A percentile compares a stretch with the other conserved stretches of the same genome.
phyloP scores from a whole-genome alignment of 2,888 invertebrate genomes.

The Nephrocerus scutellatus region DNA sequence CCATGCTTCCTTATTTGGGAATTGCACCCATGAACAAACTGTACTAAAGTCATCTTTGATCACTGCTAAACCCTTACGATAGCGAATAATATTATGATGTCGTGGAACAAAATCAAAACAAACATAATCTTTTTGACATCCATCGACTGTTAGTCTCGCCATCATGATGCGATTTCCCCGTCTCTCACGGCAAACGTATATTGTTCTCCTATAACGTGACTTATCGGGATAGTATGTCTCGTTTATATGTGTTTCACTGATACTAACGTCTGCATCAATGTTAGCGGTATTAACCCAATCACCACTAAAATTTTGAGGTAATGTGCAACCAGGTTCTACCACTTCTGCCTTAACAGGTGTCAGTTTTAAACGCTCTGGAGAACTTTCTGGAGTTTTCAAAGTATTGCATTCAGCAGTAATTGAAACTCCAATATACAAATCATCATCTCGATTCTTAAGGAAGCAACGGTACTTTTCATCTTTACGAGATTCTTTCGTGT shows the following conservation, averaged over 20 bases:
- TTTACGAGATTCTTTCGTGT: conserved; percentile 90
- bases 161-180: conserved; percentile 88
- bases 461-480: conserved; percentile 94
- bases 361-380: conserved; percentile 79
- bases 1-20: conserved; percentile 77
- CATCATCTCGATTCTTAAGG: conserved; percentile 88
- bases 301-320: conserved; percentile 90
- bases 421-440: conserved; percentile 83
- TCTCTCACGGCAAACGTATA: conserved; percentile 91
- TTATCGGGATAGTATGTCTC: conserved; percentile 93
- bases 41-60: conserved; percentile 86
- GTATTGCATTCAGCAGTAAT: conserved; percentile 91
- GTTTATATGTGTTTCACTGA: conserved; percentile 94
- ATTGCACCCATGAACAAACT: conserved; percentile 92
- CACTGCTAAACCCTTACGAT: conserved; percentile 78
- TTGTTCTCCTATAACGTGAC: conserved; percentile 76
- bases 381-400: conserved; percentile 86
- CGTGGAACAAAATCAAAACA: conserved; percentile 95
- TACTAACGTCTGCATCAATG: conserved; percentile 86
- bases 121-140: conserved; percentile 93
- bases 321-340: conserved; percentile 81
- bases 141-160: conserved; percentile 93
- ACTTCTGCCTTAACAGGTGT: conserved; percentile 85
- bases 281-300: conserved; percentile 97
- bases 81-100: conserved; percentile 92